Evolutionary conservation across 2,888 invertebrate species (phyloP), one percentile per base, ranked within the genome.

Genomic region (Lycophotia porphyrea): DNA sequence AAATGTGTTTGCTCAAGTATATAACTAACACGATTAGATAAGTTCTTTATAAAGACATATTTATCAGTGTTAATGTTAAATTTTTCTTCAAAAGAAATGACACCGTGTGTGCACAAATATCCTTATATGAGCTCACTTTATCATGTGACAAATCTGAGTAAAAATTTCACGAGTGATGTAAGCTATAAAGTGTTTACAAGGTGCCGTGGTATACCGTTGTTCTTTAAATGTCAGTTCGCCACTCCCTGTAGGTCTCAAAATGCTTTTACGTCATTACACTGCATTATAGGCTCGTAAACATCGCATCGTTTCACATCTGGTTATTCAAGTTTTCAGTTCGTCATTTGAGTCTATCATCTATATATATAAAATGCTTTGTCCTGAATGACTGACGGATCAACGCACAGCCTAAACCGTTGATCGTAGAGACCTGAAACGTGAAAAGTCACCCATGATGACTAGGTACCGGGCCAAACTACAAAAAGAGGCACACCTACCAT

Each of bases 21-120:
- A 86, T 87, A 83, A 80, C 75, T 84, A 80, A 76, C 74, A 65
- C 74, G 93, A 93, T 93, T 84, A 93, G 93, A 93, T 93, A 91
- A 83, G 74, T 80, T 81, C 82, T 86, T 88, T 87, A 87, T 88
- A 88, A 89, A 84, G 75, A 86, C 81, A 76, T 84, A 74, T 80
- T 85, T 84, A 84, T 88, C 78, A 84, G n/a, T 60, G 27, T 73
- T 79, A 84, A 75, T 81, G 76, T 82, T 78, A 68, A 42, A 70
- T 77, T 73, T 79, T 76, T 76, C 44, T 69, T 81, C 52, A 61
- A 81, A 81, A 85, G 82, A 61, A 85, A 85, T 67, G 58, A 52
- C 39, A 36, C 58, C 66, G 66, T 55, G 24, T 64, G 36, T 84
- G 58, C 11, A 60, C 58, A 71, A 71, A 75, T 85, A 85, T 64